Base-by-base conservation (phyloP, 2,797 vertebrate genomes). In the Myripristis murdjan region DNA sequence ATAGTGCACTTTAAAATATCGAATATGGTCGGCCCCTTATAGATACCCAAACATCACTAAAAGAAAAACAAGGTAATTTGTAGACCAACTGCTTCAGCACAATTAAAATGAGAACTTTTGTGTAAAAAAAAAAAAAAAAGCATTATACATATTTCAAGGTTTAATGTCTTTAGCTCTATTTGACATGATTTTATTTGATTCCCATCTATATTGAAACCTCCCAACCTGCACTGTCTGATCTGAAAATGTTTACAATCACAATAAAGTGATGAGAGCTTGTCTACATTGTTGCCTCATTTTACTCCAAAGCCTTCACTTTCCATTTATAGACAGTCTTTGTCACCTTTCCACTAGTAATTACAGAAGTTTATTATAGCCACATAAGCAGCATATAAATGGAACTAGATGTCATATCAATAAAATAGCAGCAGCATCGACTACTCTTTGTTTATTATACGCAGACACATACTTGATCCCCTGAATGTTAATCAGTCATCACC, bases 221-320 rank as follows among this genome's bases (percentile, higher is more conserved):
- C 26, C 14, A 26, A 6, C 71, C 5, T 0, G 3, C 4, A 53
- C 41, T 47, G 53, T 74, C 24, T 57, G 23, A 67, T 64, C 75
- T 51, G 0, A 20, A 57, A 70, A 18, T 58, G 73, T 85, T 86
- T 83, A 83, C 51, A 35, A 70, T 83, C 51, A 72, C 18, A 82
- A 82, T 89, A 79, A 89, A 84, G 51, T 54, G n/a, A 73, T 70
- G 26, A 68, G 20, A 57, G 5, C 1, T 1, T 20, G 14, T 62
- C 12, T 55, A 16, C 23, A 56, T 59, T 37, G 14, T 79, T 7
- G 5, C 51, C 2, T 52, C 6, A 12, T 48, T 24, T 59, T 44
- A 37, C 18, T 53, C 15, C 33, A 35, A 14, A 41, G 14, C 14
- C 39, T 15, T 41, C 39, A 16, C 1, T 14, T 14, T 2, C 11